Evolutionary conservation across 2,797 vertebrate genomes (phyloP).

Genomic region (Toxotes lorentzi): DNA sequence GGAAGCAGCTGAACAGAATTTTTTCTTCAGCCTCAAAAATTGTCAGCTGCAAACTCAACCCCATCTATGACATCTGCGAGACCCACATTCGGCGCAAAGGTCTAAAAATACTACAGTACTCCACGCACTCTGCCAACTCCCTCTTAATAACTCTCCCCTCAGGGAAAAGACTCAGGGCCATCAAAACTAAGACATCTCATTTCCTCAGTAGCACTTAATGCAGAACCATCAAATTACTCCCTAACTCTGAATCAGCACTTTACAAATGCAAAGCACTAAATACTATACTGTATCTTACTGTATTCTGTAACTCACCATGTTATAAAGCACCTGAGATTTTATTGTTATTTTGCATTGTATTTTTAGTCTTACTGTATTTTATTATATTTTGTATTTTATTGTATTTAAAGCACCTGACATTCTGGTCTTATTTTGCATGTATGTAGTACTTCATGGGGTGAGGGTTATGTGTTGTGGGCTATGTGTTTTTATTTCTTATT

Average conservation of each 20-base stretch:
- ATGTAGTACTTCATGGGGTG: not conserved
- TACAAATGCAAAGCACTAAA: not conserved
- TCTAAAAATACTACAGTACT: conserved; percentile 9
- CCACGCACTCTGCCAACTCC: not conserved
- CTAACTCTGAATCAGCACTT: not conserved
- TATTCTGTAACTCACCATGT: no score
- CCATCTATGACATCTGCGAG: conserved; percentile 1
- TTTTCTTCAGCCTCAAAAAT: not conserved
- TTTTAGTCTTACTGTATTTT: no score
- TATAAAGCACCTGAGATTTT: not conserved
- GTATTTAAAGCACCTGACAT: no score
- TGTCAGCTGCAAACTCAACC: not conserved
- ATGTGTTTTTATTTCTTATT: no score
- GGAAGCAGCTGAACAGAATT: conserved; percentile 1
- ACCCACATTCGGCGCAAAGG: not conserved
- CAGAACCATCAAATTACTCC: not conserved
- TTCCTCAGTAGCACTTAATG: not conserved
- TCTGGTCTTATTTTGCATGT: not conserved
- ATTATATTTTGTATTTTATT: no score
- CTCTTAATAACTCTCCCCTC: not conserved
- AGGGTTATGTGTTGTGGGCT: no score
- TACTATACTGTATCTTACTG: not conserved
- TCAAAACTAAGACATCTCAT: not conserved
- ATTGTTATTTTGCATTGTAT: no score
- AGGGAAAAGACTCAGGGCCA: not conserved